phyloP scores from a whole-genome alignment of 1,140 invertebrate genomes.

The Drosophila albomicans region DNA sequence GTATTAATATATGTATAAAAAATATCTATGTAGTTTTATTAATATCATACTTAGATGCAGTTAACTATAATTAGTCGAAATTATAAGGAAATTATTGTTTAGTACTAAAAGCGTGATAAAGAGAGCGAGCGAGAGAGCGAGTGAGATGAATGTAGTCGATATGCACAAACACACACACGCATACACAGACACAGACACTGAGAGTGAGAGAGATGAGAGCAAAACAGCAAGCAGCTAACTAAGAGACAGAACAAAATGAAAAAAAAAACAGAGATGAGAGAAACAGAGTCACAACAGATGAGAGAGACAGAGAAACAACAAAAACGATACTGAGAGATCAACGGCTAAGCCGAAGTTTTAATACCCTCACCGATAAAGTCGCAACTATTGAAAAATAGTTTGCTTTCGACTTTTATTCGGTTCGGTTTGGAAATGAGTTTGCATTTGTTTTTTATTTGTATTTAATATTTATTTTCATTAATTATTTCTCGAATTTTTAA shows the following conservation, averaged over 20 bases:
- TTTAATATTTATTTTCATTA: conserved; percentile 47
- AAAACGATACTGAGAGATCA: conserved; percentile 9
- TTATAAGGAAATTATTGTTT: conserved; percentile 9
- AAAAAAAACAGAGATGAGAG: conserved; percentile 34
- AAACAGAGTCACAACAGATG: conserved; percentile 28
- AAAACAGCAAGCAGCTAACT: conserved; percentile 33
- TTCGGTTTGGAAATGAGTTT: conserved; percentile 30
- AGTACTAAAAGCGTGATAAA: conserved; percentile 13
- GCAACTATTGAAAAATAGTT: not conserved
- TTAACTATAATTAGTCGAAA: conserved; percentile 41
- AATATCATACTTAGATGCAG: conserved; percentile 58
- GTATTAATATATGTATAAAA: conserved; percentile 20
- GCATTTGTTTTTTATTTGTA: conserved; percentile 49
- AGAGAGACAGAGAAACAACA: conserved; percentile 5
- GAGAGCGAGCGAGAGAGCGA: not conserved
- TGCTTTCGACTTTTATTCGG: not conserved
- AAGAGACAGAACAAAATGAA: conserved; percentile 20
- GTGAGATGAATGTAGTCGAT: conserved; percentile 13
- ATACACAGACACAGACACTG: conserved; percentile 1
- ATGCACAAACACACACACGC: conserved; percentile 14
- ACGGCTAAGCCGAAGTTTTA: conserved; percentile 11
- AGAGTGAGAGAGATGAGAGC: conserved; percentile 4
- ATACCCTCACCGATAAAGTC: conserved; percentile 12
- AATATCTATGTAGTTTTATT: conserved; percentile 21
- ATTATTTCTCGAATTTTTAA: conserved; percentile 37